phyloP scores from a whole-genome alignment of 1,140 invertebrate genomes.

The Melipona quadrifasciata region DNA sequence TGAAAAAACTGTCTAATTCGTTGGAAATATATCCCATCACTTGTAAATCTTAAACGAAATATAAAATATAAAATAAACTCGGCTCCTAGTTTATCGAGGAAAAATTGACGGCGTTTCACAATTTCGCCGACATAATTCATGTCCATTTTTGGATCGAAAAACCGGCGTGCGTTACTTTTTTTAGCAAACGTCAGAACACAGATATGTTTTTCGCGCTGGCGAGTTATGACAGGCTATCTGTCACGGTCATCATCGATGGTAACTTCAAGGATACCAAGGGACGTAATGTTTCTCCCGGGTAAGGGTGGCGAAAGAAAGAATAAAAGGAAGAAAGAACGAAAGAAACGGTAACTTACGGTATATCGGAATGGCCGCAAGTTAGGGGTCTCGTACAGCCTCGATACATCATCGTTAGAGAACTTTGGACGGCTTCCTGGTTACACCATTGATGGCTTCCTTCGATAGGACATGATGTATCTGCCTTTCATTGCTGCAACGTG shows the following conservation, averaged over 20 bases:
- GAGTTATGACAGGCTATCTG: slow-evolving; percentile 66
- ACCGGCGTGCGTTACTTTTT: slow-evolving; percentile 47
- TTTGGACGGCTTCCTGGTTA: slow-evolving; percentile 69
- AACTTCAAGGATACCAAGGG: slow-evolving; percentile 57
- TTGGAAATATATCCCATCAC: too few relatives aligned
- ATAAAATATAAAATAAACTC: background rate
- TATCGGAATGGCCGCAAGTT: slow-evolving; percentile 67
- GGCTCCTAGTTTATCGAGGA: too few relatives aligned
- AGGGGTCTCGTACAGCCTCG: slow-evolving; percentile 57
- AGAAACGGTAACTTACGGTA: slow-evolving; percentile 59
- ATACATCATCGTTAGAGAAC: slow-evolving; percentile 72
- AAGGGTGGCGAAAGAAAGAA: slow-evolving; percentile 56
- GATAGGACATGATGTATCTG: slow-evolving; percentile 68
- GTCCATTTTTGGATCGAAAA: slow-evolving; percentile 14
- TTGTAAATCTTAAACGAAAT: background rate
- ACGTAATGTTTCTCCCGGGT: slow-evolving; percentile 49
- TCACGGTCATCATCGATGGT: slow-evolving; percentile 63
- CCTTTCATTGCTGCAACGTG: slow-evolving; percentile 53
- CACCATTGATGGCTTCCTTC: slow-evolving; percentile 63
- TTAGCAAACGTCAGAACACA: slow-evolving; percentile 25
- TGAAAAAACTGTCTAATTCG: background rate
- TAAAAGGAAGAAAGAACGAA: slow-evolving; percentile 40
- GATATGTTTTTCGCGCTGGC: slow-evolving; percentile 56
- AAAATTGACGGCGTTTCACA: background rate
- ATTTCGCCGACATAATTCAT: slow-evolving; percentile 44